Percentiles rank a stretch among this genome's conserved stretches.
These are phyloP conservation scores for Pontoporia blainvillei DNA, from an alignment of 2,113 vertebrate species.

Conservation along the genomic window DNA sequence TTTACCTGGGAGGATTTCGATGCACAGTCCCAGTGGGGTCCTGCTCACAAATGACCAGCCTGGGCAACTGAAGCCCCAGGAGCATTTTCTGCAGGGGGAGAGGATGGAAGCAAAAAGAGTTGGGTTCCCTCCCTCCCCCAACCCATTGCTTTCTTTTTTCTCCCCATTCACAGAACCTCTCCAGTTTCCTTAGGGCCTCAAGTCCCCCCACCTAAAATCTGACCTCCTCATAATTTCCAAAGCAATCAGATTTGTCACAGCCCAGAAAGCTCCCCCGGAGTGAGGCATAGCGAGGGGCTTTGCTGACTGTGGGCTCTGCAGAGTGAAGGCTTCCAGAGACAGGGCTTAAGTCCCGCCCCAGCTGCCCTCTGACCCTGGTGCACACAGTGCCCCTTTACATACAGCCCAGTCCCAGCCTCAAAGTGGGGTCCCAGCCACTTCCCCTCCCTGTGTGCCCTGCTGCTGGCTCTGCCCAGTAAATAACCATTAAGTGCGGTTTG, in stretches of 20 bases:
- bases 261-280: background rate
- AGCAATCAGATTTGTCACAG: slow-evolving; percentile 25
- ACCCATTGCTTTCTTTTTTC: background rate
- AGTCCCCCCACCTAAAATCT: background rate
- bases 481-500: background rate
- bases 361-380: background rate
- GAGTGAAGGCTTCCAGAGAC: background rate
- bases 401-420: background rate
- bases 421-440: background rate
- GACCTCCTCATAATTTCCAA: slow-evolving; percentile 33
- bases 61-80: background rate
- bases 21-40: background rate
- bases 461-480: background rate
- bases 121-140: background rate
- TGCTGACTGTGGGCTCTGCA: slow-evolving; percentile 5
- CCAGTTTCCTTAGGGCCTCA: background rate
- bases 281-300: background rate
- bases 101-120: background rate
- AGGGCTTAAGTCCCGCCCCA: background rate
- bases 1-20: background rate
- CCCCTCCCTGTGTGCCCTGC: background rate
- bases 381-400: background rate
- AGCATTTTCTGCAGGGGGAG: background rate
- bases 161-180: background rate
- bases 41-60: background rate